These are phyloP conservation scores for Drosophila grimshawi DNA, from an alignment of 1,140 invertebrate genomes.

Conservation along the genomic window DNA sequence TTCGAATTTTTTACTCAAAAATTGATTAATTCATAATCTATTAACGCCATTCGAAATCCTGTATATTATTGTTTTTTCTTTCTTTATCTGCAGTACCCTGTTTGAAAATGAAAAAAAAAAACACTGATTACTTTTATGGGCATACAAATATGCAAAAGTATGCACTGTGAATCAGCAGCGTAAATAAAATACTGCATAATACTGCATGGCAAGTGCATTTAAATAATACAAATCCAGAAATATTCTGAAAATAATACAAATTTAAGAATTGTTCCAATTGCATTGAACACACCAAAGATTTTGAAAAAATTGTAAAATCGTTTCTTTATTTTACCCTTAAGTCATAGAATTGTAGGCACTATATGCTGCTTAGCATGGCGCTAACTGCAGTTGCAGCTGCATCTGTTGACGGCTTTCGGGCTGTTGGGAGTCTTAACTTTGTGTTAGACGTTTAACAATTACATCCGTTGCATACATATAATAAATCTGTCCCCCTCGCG, in stretches of 20 bases:
- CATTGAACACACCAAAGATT: neutral
- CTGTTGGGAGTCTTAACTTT: neutral
- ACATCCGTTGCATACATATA: constrained; percentile 42
- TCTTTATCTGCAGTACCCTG: neutral
- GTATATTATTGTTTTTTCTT: neutral
- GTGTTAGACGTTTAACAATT: constrained; percentile 26
- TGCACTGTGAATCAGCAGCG: neutral
- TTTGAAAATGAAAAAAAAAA: neutral
- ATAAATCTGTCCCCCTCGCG: constrained; percentile 40
- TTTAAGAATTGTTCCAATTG: neutral
- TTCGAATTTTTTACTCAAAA: too few relatives aligned
- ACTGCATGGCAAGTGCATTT: neutral
- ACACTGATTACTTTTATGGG: neutral
- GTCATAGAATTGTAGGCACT: constrained; percentile 67
- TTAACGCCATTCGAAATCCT: neutral
- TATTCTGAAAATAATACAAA: neutral
- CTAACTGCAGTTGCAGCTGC: constrained; percentile 22
- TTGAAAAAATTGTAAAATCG: constrained; percentile 75
- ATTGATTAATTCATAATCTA: too few relatives aligned
- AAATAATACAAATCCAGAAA: neutral
- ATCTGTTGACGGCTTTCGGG: constrained; percentile 3
- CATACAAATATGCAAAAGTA: neutral
- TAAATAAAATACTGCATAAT: neutral
- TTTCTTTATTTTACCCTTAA: constrained; percentile 77
- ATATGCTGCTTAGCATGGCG: constrained; percentile 60